Evolutionary conservation across 2,113 vertebrate genomes (phyloP), one percentile per base, ranked within the genome.

Genomic region (Boleophthalmus pectinirostris): DNA sequence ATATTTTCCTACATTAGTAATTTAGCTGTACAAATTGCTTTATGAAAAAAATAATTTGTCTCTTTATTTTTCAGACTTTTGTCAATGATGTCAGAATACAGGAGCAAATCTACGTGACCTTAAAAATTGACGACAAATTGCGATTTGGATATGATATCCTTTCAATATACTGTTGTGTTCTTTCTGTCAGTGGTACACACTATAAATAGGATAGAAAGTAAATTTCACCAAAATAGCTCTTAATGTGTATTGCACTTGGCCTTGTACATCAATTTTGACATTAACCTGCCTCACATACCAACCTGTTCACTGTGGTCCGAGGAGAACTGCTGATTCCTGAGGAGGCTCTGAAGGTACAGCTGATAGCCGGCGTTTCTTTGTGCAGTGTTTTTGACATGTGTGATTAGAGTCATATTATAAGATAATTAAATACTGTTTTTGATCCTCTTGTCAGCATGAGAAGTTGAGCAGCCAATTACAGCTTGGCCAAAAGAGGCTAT

Each of bases 91-190:
- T 95, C 77, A 94, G 97, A 79, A 96, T 99, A 88, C 96, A 95
- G 80, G 97, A 99, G 80, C 97, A 99, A 86, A 96, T 94, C 43
- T 99, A 99, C 9, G 95, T 97, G 78, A 98, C 96, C 1, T 91
- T 98, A 92, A 97, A 97, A 87, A 94, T 94, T 71, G 96, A 97
- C 82, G 97, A 99, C 92, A 98, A 97, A 85, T 77, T 99, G 87
- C 94, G 97, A 94, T 99, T 99, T 92, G 97, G 97, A 85, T 99
- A 98, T 89, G 97, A 99, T 99, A 99, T 99, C 97, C 97, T 99
- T 97, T 90, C 10, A 78, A 46, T 61, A 2, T 65, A 43, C 23
- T 60, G 9, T 61, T 6, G 58, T 46, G 8, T 60, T 21, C 18
- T 47, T 78, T 12, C 13, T 24, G 24, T 29, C 33, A n/a, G 67